These are phyloP conservation scores for Callopanchax toddi DNA, from an alignment of 2,113 vertebrate genomes.

Conservation along the genomic window DNA sequence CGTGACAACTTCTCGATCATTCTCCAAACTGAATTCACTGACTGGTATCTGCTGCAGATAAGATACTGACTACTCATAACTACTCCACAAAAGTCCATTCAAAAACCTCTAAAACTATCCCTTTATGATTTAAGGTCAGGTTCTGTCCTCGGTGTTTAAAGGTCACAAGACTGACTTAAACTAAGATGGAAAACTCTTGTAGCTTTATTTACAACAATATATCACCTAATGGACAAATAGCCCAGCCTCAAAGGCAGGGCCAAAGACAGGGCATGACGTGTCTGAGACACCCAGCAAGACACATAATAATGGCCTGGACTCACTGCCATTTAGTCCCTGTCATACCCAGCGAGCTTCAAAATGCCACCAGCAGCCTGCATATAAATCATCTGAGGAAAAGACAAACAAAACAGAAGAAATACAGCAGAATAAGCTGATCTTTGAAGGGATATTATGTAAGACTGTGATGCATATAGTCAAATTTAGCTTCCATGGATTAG, in stretches of 20 bases:
- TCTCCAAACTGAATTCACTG: background rate
- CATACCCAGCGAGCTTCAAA: conserved; percentile 57
- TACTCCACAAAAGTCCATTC: background rate
- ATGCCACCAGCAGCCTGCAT: conserved; percentile 69
- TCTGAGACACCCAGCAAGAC: conserved; percentile 41
- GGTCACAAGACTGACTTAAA: conserved; percentile 14
- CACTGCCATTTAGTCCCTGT: conserved; percentile 62
- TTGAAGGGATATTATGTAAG: background rate
- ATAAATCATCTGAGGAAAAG: conserved; percentile 57
- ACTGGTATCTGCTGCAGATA: background rate
- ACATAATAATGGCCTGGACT: conserved; percentile 60
- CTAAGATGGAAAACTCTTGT: conserved; percentile 1
- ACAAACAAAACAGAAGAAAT: background rate
- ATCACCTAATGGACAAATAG: conserved; percentile 3
- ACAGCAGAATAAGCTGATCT: background rate
- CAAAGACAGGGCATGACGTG: conserved; percentile 35
- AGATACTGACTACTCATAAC: background rate
- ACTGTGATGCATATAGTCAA: background rate
- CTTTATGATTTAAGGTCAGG: too few relatives aligned
- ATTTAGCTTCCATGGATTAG: background rate
- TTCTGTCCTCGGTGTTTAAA: too few relatives aligned
- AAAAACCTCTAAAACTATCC: background rate
- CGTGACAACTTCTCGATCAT: too few relatives aligned
- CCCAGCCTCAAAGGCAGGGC: conserved; percentile 27
- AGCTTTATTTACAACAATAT: conserved; percentile 4